A percentile compares a stretch with the other conserved stretches of the same genome.
phyloP scores from a whole-genome alignment of 2,797 vertebrate species.

The Amblyopsis hoosieri region DNA sequence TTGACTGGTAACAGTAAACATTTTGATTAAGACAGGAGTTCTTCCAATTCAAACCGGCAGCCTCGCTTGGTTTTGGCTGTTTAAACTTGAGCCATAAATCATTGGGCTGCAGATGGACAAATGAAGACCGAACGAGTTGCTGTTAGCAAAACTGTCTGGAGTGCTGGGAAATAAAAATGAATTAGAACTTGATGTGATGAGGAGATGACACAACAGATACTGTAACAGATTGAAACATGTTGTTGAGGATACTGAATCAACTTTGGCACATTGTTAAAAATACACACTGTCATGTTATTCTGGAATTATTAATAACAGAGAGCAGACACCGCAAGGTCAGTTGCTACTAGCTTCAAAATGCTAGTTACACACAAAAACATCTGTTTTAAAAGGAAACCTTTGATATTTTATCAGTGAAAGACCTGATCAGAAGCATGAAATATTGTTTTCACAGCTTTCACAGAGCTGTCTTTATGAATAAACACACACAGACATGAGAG shows the following conservation, averaged over 20 bases:
- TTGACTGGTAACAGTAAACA: neutral
- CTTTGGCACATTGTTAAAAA: too few relatives aligned
- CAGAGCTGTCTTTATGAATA: slow-evolving; percentile 3
- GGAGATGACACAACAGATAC: slow-evolving; percentile 13
- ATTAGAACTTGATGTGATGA: slow-evolving; percentile 2
- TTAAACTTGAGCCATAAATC: slow-evolving; percentile 35
- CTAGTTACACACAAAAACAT: too few relatives aligned
- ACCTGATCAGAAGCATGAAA: slow-evolving; percentile 15
- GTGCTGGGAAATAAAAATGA: slow-evolving; percentile 36
- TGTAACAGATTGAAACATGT: too few relatives aligned
- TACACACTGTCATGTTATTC: too few relatives aligned
- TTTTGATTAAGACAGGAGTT: neutral
- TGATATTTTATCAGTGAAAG: slow-evolving; percentile 29
- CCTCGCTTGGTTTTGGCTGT: slow-evolving; percentile 34
- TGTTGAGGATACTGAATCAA: too few relatives aligned
- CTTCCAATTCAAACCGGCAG: slow-evolving; percentile 29
- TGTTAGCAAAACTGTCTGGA: slow-evolving; percentile 44
- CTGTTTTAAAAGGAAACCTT: too few relatives aligned
- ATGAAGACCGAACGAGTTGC: slow-evolving; percentile 29
- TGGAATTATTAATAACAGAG: too few relatives aligned
- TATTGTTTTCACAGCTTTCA: slow-evolving; percentile 32
- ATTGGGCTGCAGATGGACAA: slow-evolving; percentile 20
- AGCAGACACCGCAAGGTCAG: too few relatives aligned
- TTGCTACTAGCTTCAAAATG: too few relatives aligned
- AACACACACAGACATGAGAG: slow-evolving; percentile 25